A percentile compares a stretch with the other conserved stretches of the same genome.
phyloP scores from a whole-genome alignment of 2,797 vertebrate genomes.

The Trichosurus vulpecula region DNA sequence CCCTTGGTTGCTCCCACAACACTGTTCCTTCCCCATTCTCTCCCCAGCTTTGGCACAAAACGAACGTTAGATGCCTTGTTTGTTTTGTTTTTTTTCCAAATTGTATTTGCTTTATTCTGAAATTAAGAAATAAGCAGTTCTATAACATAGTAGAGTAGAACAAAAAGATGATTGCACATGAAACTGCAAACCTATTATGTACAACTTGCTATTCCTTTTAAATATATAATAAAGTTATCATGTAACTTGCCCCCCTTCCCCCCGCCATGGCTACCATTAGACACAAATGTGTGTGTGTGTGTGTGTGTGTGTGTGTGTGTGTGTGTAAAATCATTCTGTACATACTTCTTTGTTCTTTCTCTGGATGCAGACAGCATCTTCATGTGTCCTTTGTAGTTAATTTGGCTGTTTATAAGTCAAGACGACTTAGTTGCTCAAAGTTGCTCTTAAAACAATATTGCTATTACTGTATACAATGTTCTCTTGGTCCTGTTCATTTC shows the following conservation, averaged over 20 bases:
- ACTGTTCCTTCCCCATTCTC: not conserved
- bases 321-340: too few species aligned
- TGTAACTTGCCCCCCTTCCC: not conserved
- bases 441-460: not conserved
- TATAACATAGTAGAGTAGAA: not conserved
- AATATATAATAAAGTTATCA: not conserved
- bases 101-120: not conserved
- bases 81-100: not conserved
- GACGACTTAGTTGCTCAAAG: not conserved
- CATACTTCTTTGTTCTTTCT: not conserved
- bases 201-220: not conserved
- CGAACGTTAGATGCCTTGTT: not conserved
- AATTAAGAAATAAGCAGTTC: not conserved
- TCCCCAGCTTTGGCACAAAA: not conserved
- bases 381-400: not conserved
- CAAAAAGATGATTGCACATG: not conserved
- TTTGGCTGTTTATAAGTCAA: not conserved
- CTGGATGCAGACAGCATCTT: not conserved
- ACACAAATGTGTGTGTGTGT: not conserved
- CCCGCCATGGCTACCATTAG: not conserved
- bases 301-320: too few species aligned
- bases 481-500: not conserved
- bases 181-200: not conserved
- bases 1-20: not conserved
- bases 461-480: not conserved